Evolutionary conservation across 2,113 vertebrate species (phyloP), one percentile per base, ranked within the genome.

Genomic region (Rhadina sibilatrix): DNA sequence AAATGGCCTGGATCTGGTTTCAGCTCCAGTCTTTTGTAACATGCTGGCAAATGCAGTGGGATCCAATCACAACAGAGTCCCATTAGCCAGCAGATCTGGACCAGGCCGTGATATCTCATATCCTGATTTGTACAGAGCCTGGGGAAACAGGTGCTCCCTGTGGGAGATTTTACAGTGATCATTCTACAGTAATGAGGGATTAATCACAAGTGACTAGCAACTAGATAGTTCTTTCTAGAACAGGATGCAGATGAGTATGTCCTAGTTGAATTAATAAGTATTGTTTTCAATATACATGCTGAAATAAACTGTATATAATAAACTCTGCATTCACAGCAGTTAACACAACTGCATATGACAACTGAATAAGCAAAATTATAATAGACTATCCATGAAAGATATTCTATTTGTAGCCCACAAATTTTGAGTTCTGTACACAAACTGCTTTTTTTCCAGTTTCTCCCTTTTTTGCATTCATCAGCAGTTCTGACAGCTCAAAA

Each of bases 401-500:
- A 89, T 94, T 50, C 14, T 84, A 42, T 74, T 63, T 61, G 64
- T 81, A 61, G 71, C 19, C 38, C 12, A 47, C n/a, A 38, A 6
- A 89, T n/a, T 86, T 44, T 74, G 35, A 90, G 54, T 74, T 20
- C 52, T 82, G 30, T 54, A 59, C 30, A 56, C 0, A 3, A 47
- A 37, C 19, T 63, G 27, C 3, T 86, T 94, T 83, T 53, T 50
- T 76, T 94, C 24, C 28, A 46, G 28, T 44, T 72, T 12, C 7
- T 80, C 88, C 8, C 14, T 72, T 77, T 81, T 81, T 74, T 77
- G 11, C 3, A 2, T 87, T 87, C 47, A 37, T 71, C 30, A 31
- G 27, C 56, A 64, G 24, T 89, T 93, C 30, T 89, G 76, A 78
- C 40, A 72, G 57, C 52, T 97, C 23, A 75, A 77, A 60, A 85